phyloP scores from a whole-genome alignment of 2,113 vertebrate species.

The Gnathonemus echidnorhynchus region DNA sequence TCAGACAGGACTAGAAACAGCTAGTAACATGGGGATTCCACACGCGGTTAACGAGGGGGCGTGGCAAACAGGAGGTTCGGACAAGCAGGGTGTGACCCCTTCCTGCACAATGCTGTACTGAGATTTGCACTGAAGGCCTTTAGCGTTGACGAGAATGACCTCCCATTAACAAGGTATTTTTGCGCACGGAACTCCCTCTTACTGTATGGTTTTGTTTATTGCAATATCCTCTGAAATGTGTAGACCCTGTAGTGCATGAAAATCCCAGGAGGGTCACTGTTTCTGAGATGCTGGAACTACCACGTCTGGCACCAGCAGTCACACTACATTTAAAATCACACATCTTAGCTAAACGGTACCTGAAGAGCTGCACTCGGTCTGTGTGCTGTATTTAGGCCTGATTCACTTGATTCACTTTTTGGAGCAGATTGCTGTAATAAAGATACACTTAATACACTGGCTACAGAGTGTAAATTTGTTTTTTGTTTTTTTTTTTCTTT shows the following conservation, averaged over 20 bases:
- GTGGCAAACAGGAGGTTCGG: too few species aligned
- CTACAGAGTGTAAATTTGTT: neutral
- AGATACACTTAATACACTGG: neutral
- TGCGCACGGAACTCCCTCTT: neutral
- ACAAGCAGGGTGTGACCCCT: slow-evolving; percentile 19
- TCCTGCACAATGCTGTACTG: slow-evolving; percentile 44
- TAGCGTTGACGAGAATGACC: neutral
- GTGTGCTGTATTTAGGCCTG: neutral
- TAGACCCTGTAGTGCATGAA: neutral
- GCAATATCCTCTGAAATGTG: neutral
- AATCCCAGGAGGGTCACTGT: neutral
- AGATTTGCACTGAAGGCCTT: slow-evolving; percentile 15
- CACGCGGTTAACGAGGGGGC: too few species aligned
- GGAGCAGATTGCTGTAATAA: neutral
- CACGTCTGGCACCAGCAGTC: neutral
- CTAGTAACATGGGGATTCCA: too few species aligned
- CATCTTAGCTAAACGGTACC: neutral
- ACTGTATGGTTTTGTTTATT: neutral
- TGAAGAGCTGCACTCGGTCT: neutral
- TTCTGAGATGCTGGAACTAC: neutral
- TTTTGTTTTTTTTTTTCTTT: neutral
- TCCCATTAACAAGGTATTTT: neutral
- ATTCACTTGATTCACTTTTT: neutral
- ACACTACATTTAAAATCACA: neutral
- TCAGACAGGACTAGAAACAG: too few species aligned